Base-by-base conservation (phyloP, 1,140 invertebrate species). In the Dinoponera quadriceps region DNA sequence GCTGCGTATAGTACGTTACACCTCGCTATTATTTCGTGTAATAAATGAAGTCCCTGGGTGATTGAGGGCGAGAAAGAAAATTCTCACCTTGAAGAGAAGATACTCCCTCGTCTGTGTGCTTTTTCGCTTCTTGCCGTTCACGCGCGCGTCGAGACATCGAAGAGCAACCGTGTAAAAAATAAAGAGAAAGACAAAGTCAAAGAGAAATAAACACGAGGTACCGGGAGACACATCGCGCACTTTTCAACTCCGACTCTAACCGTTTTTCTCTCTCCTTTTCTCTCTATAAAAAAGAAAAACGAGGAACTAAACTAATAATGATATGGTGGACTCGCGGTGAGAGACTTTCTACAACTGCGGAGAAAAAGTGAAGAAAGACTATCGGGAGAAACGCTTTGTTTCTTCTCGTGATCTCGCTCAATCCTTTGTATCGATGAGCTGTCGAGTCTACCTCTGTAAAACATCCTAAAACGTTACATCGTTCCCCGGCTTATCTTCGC, bases 251-350 rank as follows among this genome's bases (percentile, higher is more conserved):
- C 16, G 63, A 80, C 22, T 44, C 38, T 29, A 14, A 25, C n/a
- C n/a, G n/a, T 63, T 27, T 71, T 16, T 71, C 54, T 29, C 14
- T 29, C 14, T 22, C 25, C 27, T 44, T 48, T 57, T 66, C 54
- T 62, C 29, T 33, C 5, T 33, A 3, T 9, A 9, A 44, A 33
- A 57, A 44, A 60, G 14, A 38, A 29, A 7, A n/a, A 55, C 29
- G 3, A 38, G 25, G 16, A 38, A 74, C 85, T 86, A 86, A 87
- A 87, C 80, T 87, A 87, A 87, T 87, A 87, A 87, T 87, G 85
- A 86, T 87, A 87, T 84, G 72, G 66, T 29, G 73, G 72, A 82
- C 65, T 75, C 66, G 27, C 27, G 63, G 38, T 25, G 73, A 69
- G 57, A 62, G 80, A 87, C 81, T 84, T 86, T 87, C 54, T 57